These are phyloP conservation scores for Amphiprion percula DNA, from an alignment of 2,113 vertebrate genomes.

Conservation along the genomic window DNA sequence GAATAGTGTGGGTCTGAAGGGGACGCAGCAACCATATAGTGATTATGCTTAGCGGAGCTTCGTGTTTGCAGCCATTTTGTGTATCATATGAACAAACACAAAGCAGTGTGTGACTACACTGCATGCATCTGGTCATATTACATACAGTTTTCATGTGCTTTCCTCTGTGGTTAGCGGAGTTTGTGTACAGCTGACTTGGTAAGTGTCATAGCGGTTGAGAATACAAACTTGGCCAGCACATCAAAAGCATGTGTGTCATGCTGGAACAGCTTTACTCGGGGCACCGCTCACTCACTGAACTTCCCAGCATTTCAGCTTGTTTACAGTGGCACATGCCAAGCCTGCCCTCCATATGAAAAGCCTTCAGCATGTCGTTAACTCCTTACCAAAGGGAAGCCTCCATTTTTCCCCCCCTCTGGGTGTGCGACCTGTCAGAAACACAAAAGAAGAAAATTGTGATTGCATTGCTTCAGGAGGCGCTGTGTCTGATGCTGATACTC, in stretches of 20 bases:
- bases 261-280: conserved; percentile 58
- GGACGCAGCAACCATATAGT: conserved; percentile 7
- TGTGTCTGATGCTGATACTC: conserved; percentile 55
- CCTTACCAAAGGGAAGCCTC: conserved; percentile 71
- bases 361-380: conserved; percentile 75
- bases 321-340: conserved; percentile 78
- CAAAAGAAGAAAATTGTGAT: conserved; percentile 74
- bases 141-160: conserved; percentile 27
- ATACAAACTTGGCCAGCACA: conserved; percentile 57
- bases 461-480: conserved; percentile 64
- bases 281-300: conserved; percentile 59
- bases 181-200: conserved; percentile 19
- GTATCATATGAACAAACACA: neutral
- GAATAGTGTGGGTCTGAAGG: conserved; percentile 39
- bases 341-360: conserved; percentile 71
- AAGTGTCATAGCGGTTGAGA: conserved; percentile 48
- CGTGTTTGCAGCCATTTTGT: neutral
- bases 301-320: conserved; percentile 75
- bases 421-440: conserved; percentile 70
- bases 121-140: conserved; percentile 6
- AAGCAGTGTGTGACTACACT: neutral
- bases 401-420: conserved; percentile 41
- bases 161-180: conserved; percentile 15
- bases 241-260: conserved; percentile 55
- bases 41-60: conserved; percentile 14